A percentile compares a stretch with the other conserved stretches of the same genome.
phyloP scores from a whole-genome alignment of 2,797 vertebrate genomes.

The Zalophus californianus region DNA sequence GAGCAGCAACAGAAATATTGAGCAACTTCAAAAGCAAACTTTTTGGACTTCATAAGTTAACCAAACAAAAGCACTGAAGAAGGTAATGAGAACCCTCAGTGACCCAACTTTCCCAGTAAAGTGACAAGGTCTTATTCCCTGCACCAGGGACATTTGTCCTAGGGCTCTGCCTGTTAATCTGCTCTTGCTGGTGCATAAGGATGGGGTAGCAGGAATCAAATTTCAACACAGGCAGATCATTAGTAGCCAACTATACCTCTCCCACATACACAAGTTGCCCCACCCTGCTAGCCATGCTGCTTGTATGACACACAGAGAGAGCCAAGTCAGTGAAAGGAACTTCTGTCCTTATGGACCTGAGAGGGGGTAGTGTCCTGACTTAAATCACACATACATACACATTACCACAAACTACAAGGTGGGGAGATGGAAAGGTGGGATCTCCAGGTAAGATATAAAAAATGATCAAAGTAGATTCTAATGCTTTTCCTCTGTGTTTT shows the following conservation, averaged over 20 bases:
- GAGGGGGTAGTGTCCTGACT: background rate
- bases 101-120: background rate
- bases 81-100: conserved; percentile 18
- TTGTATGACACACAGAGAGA: background rate
- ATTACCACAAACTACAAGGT: background rate
- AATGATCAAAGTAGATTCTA: background rate
- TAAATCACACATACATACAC: background rate
- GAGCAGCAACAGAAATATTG: background rate
- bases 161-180: background rate
- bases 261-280: background rate
- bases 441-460: background rate
- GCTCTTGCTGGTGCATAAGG: background rate
- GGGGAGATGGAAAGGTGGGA: background rate
- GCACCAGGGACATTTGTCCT: background rate
- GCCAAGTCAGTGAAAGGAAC: background rate
- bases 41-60: conserved; percentile 56
- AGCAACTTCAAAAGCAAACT: conserved; percentile 29
- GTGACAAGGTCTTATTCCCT: conserved; percentile 27
- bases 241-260: background rate
- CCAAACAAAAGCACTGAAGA: background rate
- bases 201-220: background rate
- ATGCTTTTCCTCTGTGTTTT: background rate
- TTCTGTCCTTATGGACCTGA: background rate
- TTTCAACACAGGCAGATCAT: background rate
- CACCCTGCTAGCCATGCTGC: background rate